A percentile compares a stretch with the other conserved stretches of the same genome.
Conservation (phyloP, 2,888 invertebrate genomes). For the Andrena praecox region DNA sequence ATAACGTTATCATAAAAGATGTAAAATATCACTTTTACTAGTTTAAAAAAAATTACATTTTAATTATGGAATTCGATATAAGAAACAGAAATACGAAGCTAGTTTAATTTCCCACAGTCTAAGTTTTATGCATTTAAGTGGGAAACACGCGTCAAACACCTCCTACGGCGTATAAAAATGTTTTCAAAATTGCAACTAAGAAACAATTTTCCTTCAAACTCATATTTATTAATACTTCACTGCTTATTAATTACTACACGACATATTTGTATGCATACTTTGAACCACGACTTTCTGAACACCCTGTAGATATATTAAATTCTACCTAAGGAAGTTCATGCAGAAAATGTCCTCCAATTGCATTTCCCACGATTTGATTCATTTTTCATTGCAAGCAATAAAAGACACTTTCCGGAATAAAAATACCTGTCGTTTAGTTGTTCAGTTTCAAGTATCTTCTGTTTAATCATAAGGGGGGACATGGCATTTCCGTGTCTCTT, state of each 20-base stretch:
- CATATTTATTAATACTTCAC: neutral
- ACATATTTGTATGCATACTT: neutral
- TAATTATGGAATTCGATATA: too few species aligned
- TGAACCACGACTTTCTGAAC: neutral
- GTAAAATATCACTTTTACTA: too few species aligned
- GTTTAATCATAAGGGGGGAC: neutral
- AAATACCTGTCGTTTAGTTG: neutral
- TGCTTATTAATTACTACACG: neutral
- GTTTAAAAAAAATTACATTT: too few species aligned
- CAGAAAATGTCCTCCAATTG: neutral
- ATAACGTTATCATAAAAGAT: too few species aligned
- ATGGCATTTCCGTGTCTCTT: conserved; percentile 31
- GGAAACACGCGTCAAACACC: too few species aligned
- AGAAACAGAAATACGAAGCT: too few species aligned
- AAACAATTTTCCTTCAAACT: too few species aligned
- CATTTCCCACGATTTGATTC: neutral
- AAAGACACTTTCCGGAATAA: neutral
- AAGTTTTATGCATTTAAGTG: too few species aligned
- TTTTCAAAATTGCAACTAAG: too few species aligned
- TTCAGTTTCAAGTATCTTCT: neutral
- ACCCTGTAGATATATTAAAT: neutral
- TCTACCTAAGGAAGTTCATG: neutral
- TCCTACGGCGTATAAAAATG: too few species aligned
- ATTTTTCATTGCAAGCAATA: neutral
- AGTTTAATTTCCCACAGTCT: too few species aligned